These are phyloP conservation scores for Vanacampus margaritifer DNA, from an alignment of 2,113 vertebrate species.

Conservation along the genomic window DNA sequence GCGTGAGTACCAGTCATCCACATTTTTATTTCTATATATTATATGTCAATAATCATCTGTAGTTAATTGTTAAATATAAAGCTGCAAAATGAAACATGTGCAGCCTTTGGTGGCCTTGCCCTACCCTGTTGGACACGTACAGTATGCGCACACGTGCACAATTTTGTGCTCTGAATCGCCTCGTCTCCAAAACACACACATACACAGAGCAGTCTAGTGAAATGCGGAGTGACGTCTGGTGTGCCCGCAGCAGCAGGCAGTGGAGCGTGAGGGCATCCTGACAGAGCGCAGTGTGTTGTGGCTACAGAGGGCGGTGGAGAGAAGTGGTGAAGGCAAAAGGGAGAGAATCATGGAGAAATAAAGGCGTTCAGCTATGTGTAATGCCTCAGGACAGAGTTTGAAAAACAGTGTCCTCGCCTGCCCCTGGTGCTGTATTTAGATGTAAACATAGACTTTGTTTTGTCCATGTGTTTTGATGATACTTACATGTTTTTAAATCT, in stretches of 20 bases:
- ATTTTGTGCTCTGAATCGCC: constrained; percentile 26
- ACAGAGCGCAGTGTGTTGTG: constrained; percentile 40
- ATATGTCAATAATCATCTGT: not conserved
- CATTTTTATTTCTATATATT: not conserved
- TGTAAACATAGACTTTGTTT: not conserved
- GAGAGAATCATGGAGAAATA: constrained; percentile 19
- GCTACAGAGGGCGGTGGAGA: constrained; percentile 10
- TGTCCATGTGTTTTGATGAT: not conserved
- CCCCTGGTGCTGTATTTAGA: constrained; percentile 24
- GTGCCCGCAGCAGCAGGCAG: constrained; percentile 43
- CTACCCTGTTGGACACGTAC: constrained; percentile 34
- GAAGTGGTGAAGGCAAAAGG: constrained; percentile 19
- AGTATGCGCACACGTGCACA: constrained; percentile 41
- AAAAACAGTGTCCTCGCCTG: constrained; percentile 36
- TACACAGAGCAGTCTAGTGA: constrained; percentile 26
- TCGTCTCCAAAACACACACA: constrained; percentile 10
- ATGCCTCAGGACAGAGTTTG: constrained; percentile 5
- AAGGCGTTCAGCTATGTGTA: not conserved
- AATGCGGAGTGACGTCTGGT: constrained; percentile 50
- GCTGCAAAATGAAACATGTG: constrained; percentile 18
- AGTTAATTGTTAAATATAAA: not conserved
- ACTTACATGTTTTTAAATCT: not conserved
- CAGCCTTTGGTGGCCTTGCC: constrained; percentile 25
- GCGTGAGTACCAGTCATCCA: constrained; percentile 58
- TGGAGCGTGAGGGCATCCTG: constrained; percentile 52